phyloP scores from a whole-genome alignment of 2,797 vertebrate species.

The Rhabdomys pumilio region DNA sequence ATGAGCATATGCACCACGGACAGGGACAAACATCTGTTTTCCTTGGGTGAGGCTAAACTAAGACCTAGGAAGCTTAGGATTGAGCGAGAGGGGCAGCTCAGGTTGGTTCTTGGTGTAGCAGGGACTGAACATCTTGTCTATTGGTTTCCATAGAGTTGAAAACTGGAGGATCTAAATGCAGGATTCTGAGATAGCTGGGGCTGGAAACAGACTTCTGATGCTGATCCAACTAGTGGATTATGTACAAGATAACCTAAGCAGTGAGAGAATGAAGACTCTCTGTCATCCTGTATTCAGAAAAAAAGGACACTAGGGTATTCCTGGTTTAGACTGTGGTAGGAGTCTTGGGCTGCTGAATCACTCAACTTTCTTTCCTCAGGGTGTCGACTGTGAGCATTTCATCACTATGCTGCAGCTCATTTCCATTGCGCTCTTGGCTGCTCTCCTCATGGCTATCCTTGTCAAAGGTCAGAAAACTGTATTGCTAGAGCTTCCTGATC shows the following conservation, averaged over 20 bases:
- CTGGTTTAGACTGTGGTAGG: neutral
- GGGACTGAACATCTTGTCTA: neutral
- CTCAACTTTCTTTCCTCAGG: neutral
- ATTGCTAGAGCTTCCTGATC: neutral
- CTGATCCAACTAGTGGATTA: no score
- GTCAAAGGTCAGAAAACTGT: conserved; percentile 13
- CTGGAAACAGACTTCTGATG: neutral
- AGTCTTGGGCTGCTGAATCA: neutral
- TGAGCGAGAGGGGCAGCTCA: no score
- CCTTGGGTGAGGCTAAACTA: neutral
- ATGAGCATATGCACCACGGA: neutral
- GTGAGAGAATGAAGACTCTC: neutral
- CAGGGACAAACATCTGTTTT: neutral
- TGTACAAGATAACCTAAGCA: neutral
- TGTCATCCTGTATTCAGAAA: neutral
- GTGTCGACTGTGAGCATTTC: accelerated
- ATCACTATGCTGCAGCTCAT: neutral
- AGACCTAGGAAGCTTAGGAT: neutral
- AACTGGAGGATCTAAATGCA: neutral
- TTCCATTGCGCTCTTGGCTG: neutral
- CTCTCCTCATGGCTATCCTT: neutral
- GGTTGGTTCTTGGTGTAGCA: neutral
- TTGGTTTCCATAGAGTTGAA: neutral
- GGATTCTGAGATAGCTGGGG: neutral
- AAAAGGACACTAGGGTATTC: neutral